phyloP scores from a whole-genome alignment of 2,113 vertebrate genomes.

The Oncorhynchus masou region DNA sequence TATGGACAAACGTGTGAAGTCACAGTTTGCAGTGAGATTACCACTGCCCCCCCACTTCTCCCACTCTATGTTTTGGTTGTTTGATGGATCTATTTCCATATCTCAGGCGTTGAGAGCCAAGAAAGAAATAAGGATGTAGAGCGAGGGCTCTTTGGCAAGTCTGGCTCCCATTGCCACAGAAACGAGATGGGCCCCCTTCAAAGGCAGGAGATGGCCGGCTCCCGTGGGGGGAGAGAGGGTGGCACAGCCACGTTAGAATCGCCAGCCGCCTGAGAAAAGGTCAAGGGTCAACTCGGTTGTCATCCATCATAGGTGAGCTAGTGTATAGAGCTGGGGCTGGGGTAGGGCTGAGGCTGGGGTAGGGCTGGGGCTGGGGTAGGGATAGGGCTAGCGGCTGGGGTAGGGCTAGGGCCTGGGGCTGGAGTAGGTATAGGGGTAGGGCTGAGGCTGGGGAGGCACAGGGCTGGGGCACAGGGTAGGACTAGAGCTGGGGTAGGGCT shows the following conservation, averaged over 20 bases:
- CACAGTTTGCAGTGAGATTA: neutral
- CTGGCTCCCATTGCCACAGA: conserved; percentile 40
- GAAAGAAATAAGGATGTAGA: neutral
- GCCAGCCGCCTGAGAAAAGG: conserved; percentile 64
- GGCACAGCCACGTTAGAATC: conserved; percentile 62
- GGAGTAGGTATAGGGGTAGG: neutral
- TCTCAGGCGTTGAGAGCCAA: neutral
- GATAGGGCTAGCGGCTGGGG: neutral
- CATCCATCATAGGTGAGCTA: conserved; percentile 22
- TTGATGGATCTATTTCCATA: neutral
- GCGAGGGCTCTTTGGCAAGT: conserved; percentile 37
- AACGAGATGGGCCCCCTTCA: conserved; percentile 52
- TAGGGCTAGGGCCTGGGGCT: neutral
- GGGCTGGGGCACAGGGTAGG: no score
- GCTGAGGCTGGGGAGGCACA: neutral
- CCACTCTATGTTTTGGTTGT: neutral
- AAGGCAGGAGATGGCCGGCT: conserved; percentile 42
- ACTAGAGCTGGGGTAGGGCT: neutral
- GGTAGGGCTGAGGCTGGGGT: neutral
- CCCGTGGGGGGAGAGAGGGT: conserved; percentile 54
- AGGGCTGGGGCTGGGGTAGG: neutral
- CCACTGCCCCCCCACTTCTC: neutral
- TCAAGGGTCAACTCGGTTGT: conserved; percentile 45
- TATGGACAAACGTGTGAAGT: neutral
- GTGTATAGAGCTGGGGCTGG: conserved; percentile 17